Conservation (phyloP, 2,113 vertebrate species). For the Hydrochoerus hydrochaeris region DNA sequence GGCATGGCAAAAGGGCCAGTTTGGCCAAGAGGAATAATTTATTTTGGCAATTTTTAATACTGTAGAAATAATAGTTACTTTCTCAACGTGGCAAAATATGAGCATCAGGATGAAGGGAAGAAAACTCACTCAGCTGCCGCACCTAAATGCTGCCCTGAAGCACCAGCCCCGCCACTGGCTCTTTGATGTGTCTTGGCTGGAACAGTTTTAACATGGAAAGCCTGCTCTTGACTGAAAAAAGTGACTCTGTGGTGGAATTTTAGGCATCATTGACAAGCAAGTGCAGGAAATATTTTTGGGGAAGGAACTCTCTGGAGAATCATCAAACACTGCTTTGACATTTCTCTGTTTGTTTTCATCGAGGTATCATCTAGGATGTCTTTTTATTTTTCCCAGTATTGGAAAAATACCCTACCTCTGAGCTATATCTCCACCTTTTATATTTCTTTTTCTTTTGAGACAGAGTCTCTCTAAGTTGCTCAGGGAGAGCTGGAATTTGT, state of each 20-base stretch:
- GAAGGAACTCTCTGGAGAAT: neutral
- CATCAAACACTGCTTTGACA: neutral
- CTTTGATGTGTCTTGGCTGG: neutral
- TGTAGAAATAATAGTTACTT: conserved; percentile 29
- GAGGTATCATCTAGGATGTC: neutral
- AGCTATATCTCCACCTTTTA: neutral
- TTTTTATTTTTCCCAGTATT: neutral
- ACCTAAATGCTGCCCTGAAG: neutral
- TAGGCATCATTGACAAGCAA: neutral
- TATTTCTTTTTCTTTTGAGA: neutral
- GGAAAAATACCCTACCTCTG: neutral
- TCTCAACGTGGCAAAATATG: conserved; percentile 34
- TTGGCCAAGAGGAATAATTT: conserved; percentile 39
- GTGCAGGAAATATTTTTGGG: neutral
- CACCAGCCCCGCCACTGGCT: neutral
- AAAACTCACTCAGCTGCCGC: neutral
- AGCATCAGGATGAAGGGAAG: neutral
- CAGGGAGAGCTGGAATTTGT: neutral
- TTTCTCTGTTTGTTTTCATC: neutral
- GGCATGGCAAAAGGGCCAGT: neutral
- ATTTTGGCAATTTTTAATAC: conserved; percentile 41
- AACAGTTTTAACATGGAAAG: neutral
- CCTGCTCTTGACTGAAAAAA: neutral
- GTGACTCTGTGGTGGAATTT: neutral
- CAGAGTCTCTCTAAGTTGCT: neutral